A percentile compares a stretch with the other conserved stretches of the same genome.
Evolutionary conservation across 2,113 vertebrate species (phyloP).

Genomic region (Rhynchomys soricoides): DNA sequence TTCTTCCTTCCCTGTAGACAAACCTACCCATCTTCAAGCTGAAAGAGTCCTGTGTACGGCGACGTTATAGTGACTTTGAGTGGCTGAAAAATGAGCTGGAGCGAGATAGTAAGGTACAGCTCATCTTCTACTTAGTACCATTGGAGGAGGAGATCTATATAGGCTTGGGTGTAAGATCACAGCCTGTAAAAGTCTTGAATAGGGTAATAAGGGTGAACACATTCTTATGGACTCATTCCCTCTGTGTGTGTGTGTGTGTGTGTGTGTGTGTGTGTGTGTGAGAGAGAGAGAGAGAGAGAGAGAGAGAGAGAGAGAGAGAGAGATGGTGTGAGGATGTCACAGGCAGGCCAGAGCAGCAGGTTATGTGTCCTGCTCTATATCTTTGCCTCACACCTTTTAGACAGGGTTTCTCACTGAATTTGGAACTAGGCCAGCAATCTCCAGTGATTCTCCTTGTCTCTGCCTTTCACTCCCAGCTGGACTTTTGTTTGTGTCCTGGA

Average conservation of each 20-base stretch:
- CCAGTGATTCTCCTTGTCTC: not conserved
- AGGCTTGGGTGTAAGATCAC: not conserved
- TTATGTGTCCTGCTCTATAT: not conserved
- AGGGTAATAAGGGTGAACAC: not conserved
- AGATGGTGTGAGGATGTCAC: not conserved
- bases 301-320: no score
- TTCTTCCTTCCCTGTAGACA: slow-evolving; percentile 87
- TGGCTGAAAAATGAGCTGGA: slow-evolving; percentile 99
- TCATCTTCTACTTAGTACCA: not conserved
- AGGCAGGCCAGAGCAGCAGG: not conserved
- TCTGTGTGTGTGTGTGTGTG: not conserved
- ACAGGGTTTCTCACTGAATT: not conserved
- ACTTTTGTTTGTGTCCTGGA: not conserved
- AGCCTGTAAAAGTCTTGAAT: slow-evolving; percentile 22
- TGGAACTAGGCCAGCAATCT: not conserved
- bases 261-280: not conserved
- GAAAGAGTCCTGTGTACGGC: slow-evolving; percentile 96
- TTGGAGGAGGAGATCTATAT: not conserved
- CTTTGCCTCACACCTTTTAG: not conserved
- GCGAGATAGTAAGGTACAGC: slow-evolving; percentile 96
- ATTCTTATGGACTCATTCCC: not conserved
- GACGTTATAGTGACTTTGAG: slow-evolving; percentile 99
- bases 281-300: no score
- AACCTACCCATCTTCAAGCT: slow-evolving; percentile 99
- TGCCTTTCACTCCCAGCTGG: not conserved